Base-by-base conservation (phyloP, 2,888 invertebrate genomes). In the Andrena haemorrhoa region DNA sequence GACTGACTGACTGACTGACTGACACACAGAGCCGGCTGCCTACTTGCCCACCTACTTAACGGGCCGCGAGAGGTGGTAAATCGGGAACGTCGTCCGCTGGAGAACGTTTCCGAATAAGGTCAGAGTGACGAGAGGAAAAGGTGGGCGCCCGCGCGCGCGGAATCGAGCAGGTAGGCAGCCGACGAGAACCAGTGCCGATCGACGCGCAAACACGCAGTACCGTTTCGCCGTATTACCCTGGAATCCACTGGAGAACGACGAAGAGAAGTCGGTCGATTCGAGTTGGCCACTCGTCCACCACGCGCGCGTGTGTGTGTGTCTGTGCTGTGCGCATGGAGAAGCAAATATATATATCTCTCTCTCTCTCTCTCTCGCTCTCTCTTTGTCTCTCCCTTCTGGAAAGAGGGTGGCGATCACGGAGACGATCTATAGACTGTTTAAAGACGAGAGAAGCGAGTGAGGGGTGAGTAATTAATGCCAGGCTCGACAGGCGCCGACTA, bases 71-170 rank as follows among this genome's bases (percentile, higher is more conserved):
- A 84, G 85, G 78, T 83, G 86, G 80, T 82, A 86, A 84, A 83
- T 87, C 85, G 83, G 82, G 84, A 87, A 88, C 89, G 86, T 91
- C 91, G 91, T 91, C 89, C 90, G 90, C 92, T 84, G 88, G 90
- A 91, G 91, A 92, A 93, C 92, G 91, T 91, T 91, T 92, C 93
- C 93, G 93, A 93, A 93, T 93, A 93, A 93, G 93, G 93, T 92
- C 90, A 92, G 91, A 90, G 88, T 88, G 85, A 88, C 89, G 87
- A 90, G 89, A 88, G 89, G 86, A 86, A 41, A 85, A 87, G 87
- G 91, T 92, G 90, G 89, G 91, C 90, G 89, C 82, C n/a, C 71
- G 41, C 26, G 26, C 31, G 63, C 74, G 72, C 68, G 82, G 86
- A 86, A 88, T 87, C 89, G 82, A 78, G 73, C 82, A 83, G 84